phyloP scores from a whole-genome alignment of 2,888 invertebrate genomes.

The Cyaniris semiargus region DNA sequence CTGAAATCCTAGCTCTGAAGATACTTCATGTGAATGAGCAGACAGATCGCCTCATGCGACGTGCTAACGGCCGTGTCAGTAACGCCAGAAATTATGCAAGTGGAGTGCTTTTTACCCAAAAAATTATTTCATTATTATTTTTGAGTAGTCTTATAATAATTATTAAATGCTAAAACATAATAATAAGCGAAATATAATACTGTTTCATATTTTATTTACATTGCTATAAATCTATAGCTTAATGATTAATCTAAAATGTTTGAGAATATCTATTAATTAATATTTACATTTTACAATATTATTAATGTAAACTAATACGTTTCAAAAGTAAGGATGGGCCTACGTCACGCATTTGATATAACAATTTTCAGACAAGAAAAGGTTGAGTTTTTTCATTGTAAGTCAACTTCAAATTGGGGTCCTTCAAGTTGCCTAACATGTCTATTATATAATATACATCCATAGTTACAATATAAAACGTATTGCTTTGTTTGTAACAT shows the following conservation, averaged over 20 bases:
- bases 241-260: not conserved
- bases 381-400: too few relatives aligned
- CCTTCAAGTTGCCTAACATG: too few relatives aligned
- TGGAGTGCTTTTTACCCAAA: not conserved
- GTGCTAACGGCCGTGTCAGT: not conserved
- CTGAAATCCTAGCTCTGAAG: not conserved
- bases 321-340: not conserved
- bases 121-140: not conserved
- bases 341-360: not conserved
- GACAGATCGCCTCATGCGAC: not conserved
- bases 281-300: constrained; percentile 11
- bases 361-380: not conserved
- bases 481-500: too few relatives aligned
- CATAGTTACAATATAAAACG: too few relatives aligned
- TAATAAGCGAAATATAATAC: constrained; percentile 7
- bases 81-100: not conserved
- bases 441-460: not conserved
- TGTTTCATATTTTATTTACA: constrained; percentile 26
- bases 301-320: not conserved
- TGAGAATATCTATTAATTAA: not conserved
- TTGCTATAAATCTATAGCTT: not conserved
- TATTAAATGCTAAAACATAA: not conserved
- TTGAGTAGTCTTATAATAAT: not conserved
- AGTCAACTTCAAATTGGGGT: not conserved
- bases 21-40: not conserved